Base-by-base conservation (phyloP, 2,797 vertebrate genomes). In the Odontamblyopus lacepedii region DNA sequence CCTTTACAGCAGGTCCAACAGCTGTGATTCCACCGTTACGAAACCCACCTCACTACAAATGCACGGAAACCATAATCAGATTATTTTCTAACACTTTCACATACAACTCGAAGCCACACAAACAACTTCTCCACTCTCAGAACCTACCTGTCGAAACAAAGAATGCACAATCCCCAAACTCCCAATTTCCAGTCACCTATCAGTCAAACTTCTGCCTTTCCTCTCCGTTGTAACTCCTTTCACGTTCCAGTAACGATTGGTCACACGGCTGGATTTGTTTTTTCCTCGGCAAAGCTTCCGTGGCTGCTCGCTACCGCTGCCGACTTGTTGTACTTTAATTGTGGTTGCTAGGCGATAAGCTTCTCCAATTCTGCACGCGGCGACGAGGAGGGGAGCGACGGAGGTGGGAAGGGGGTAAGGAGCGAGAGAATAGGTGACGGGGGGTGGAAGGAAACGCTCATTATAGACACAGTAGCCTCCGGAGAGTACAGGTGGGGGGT, bases 311-410 rank as follows among this genome's bases (percentile, higher is more conserved):
- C 90, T 73, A 80, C 89, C 72, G 81, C 87, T 83, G 83, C 88
- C 85, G 91, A 94, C 92, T 93, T 94, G 92, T 93, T 94, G 92
- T 92, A 93, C 92, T 94, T 94, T 94, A 93, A 93, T 93, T 94
- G 93, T 87, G 87, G 94, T 95, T 95, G 93, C 93, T 94, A 94
- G 89, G 94, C 73, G 84, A 95, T 95, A 94, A 94, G 93, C 93
- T 93, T 92, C 90, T 91, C 90, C 92, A 90, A 92, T 92, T 90
- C 89, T 84, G 85, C 85, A 62, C 57, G 27, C 57, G 57, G 27
- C 73, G 76, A 87, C 77, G 86, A 83, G 86, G 79, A 85, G 74
- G 86, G 85, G 83, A 83, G 79, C 84, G 89, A 70, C 70, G 76
- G 73, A 32, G 61, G 61, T 35, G 77, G 60, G 73, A 70, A 71